Evolutionary conservation across 1,140 invertebrate genomes (phyloP), one percentile per base, ranked within the genome.

Genomic region (Laupala kohalensis): DNA sequence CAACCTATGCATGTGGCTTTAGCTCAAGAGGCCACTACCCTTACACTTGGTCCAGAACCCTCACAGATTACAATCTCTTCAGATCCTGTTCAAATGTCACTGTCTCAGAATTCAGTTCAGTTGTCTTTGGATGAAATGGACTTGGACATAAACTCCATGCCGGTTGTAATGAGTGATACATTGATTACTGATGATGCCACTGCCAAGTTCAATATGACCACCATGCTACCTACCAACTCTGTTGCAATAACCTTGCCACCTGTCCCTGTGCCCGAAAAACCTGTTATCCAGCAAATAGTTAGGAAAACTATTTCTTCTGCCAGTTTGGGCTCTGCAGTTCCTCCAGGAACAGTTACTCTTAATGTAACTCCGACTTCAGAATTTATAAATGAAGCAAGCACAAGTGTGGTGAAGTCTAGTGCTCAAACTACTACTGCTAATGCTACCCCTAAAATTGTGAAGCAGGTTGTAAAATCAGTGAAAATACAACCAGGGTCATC

Each of bases 71-170:
- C 72, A 64, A 19, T 53, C 19, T 53, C 37, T 1, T 19, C 9
- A 53, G 37, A 53, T 9, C 4, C 37, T 53, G 37, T 53, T 53
- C 37, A 53, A 53, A 9, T 53, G 9, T 53, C 37, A 4, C 9
- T 53, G 9, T 9, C 9, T 53, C 37, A 53, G 4, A 19, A 53
- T 13, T 19, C 37, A 53, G 37, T 53, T 9, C 37, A 53, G 37
- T 13, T 53, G 37, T 53, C 37, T 53, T 19, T 53, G 37, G 84
- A 85, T 67, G 87, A 89, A n/a, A 81, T 85, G 75, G 82, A 88
- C 25, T 85, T 90, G 70, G 89, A 90, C 76, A 90, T 90, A 26
- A 87, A 88, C 78, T 89, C 87, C 24, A 90, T 90, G 86, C 89
- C 86, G 0, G 84, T 88, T n/a, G 83, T 88, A 1, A 84, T 88